phyloP scores from a whole-genome alignment of 2,113 vertebrate genomes.

The Varanus salvator region DNA sequence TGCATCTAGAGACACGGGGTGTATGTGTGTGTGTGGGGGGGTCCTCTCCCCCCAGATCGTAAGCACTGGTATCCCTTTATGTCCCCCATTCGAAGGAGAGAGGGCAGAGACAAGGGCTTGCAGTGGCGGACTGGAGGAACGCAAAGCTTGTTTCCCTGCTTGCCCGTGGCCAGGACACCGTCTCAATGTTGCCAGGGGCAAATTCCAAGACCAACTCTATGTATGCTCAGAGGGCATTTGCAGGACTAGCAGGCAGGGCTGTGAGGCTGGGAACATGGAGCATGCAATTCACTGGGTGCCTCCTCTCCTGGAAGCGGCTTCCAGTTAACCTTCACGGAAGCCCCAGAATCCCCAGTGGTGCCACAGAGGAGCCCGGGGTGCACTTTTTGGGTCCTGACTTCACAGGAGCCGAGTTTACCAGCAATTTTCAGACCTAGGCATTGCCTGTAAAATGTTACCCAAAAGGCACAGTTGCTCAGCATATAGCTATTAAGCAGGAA shows the following conservation, averaged over 20 bases:
- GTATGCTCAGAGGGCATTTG: no score
- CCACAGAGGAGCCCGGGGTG: neutral
- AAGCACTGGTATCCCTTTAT: no score
- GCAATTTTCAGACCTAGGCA: neutral
- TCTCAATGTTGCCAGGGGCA: neutral
- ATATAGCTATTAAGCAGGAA: no score
- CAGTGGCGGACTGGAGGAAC: neutral
- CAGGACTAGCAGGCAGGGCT: neutral
- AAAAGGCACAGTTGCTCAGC: no score
- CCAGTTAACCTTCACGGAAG: no score
- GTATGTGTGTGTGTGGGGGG: no score
- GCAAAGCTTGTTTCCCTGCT: neutral
- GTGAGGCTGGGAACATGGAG: neutral
- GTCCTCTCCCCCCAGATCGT: no score
- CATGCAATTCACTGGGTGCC: neutral
- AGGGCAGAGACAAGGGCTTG: neutral
- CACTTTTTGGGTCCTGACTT: no score
- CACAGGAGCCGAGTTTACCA: neutral
- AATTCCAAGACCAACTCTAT: neutral
- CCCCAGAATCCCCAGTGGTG: neutral
- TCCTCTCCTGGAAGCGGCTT: neutral
- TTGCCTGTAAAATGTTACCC: no score
- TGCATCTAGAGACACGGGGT: neutral
- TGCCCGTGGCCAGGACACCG: neutral
- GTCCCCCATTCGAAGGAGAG: neutral